Evolutionary conservation across 2,797 vertebrate species (phyloP).

Genomic region (Cuniculus paca): DNA sequence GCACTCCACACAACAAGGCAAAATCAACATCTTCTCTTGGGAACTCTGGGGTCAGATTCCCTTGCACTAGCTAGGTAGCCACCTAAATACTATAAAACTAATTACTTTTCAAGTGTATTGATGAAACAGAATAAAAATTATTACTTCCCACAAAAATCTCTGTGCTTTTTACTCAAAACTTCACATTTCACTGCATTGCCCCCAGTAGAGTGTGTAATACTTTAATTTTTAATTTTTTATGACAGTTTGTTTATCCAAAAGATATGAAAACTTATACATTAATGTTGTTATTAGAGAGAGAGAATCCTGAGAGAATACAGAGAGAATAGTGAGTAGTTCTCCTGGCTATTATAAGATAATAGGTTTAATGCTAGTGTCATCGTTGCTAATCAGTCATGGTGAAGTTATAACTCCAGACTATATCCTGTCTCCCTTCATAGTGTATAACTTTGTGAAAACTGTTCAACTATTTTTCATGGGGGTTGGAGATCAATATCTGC

Average conservation of each 20-base stretch:
- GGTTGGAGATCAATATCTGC: background rate
- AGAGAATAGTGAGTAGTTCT: background rate
- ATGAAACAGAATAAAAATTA: background rate
- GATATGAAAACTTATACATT: background rate
- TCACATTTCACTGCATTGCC: background rate
- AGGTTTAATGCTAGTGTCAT: background rate
- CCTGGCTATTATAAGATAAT: background rate
- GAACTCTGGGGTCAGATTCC: background rate
- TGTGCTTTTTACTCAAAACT: conserved; percentile 11
- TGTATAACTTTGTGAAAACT: background rate
- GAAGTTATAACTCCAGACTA: background rate
- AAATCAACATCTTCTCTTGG: background rate
- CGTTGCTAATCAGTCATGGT: background rate
- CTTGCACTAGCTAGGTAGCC: background rate
- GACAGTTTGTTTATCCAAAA: background rate
- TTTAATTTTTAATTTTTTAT: background rate
- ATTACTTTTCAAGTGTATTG: background rate
- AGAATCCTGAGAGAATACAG: background rate
- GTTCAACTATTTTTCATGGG: background rate
- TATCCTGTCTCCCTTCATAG: background rate
- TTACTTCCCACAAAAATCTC: background rate
- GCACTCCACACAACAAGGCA: background rate
- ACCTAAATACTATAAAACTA: background rate
- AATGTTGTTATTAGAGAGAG: background rate
- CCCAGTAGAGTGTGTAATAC: background rate